These are phyloP conservation scores for Achatina immaculata DNA, from an alignment of 1,140 invertebrate genomes.

Conservation along the genomic window DNA sequence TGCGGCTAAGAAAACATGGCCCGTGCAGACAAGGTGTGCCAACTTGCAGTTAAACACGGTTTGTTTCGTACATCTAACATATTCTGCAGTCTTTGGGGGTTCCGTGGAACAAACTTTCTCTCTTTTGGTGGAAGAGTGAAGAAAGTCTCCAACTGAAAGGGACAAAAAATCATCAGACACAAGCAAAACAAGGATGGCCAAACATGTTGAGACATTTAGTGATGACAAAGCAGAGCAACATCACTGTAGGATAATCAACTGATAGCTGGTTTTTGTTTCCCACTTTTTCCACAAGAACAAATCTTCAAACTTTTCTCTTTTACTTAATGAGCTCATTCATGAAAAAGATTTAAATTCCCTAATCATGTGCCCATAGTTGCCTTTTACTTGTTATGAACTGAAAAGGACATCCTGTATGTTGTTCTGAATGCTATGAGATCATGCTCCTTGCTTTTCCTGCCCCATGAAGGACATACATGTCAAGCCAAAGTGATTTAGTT, in stretches of 20 bases:
- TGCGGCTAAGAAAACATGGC: not conserved
- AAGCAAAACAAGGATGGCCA: slow-evolving; percentile 23
- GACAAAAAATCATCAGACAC: slow-evolving; percentile 27
- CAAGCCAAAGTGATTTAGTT: no score
- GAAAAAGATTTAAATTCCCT: no score
- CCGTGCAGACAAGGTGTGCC: slow-evolving; percentile 14
- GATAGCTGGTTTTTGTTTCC: no score
- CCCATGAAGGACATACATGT: no score
- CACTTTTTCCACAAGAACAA: no score
- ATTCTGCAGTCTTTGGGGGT: slow-evolving; percentile 54
- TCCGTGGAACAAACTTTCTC: slow-evolving; percentile 65
- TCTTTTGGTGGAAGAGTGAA: slow-evolving; percentile 64
- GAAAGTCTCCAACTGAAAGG: slow-evolving; percentile 68
- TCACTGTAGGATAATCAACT: not conserved
- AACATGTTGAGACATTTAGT: not conserved
- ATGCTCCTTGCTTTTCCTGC: no score
- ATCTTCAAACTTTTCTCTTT: no score
- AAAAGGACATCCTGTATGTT: no score
- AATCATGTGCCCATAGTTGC: no score
- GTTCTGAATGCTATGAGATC: no score
- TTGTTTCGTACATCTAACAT: slow-evolving; percentile 55
- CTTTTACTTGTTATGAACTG: no score
- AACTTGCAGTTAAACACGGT: slow-evolving; percentile 7
- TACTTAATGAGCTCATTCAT: no score
- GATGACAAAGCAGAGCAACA: slow-evolving; percentile 9